Evolutionary conservation across 92 coral and sea anemone species (phyloP).

Genomic region (Zoanthus gigantus): DNA sequence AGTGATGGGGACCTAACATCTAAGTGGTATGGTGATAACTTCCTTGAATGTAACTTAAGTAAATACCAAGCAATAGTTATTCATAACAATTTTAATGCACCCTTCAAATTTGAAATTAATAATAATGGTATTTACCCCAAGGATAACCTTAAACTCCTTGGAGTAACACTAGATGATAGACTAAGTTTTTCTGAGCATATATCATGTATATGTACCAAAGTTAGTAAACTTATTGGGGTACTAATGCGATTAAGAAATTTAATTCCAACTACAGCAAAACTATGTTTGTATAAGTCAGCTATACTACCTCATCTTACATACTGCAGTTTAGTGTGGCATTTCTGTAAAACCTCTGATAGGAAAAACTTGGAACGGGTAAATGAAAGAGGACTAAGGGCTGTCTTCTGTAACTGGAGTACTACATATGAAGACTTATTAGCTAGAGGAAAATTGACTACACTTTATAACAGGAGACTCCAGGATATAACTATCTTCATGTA

Average conservation of each 20-base stretch:
- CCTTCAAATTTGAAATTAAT: constrained; percentile 1
- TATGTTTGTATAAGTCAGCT: constrained; percentile 61
- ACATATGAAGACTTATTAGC: too few species aligned
- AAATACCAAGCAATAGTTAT: constrained; percentile 67
- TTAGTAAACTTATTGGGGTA: constrained; percentile 59
- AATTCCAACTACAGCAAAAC: constrained; percentile 57
- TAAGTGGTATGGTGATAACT: constrained; percentile 56
- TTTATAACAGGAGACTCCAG: constrained; percentile 52
- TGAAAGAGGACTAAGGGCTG: constrained; percentile 67
- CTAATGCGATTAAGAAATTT: constrained; percentile 57
- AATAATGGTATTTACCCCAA: constrained; percentile 1
- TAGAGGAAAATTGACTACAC: not conserved
- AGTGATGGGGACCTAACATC: constrained; percentile 59
- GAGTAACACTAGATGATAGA: constrained; percentile 25
- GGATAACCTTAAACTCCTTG: constrained; percentile 45
- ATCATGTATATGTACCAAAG: constrained; percentile 48
- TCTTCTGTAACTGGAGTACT: constrained; percentile 52
- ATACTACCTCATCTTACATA: constrained; percentile 60
- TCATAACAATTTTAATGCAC: constrained; percentile 16
- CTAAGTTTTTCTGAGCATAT: constrained; percentile 57
- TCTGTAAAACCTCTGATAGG: constrained; percentile 47
- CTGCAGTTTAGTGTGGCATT: constrained; percentile 62
- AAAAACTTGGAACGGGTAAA: constrained; percentile 58
- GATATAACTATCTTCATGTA: constrained; percentile 59
- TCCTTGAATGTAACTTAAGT: constrained; percentile 60